Percentiles rank a stretch among this genome's conserved stretches.
Evolutionary conservation across 1,140 invertebrate species (phyloP).

Genomic region (Laodelphax striatellus): DNA sequence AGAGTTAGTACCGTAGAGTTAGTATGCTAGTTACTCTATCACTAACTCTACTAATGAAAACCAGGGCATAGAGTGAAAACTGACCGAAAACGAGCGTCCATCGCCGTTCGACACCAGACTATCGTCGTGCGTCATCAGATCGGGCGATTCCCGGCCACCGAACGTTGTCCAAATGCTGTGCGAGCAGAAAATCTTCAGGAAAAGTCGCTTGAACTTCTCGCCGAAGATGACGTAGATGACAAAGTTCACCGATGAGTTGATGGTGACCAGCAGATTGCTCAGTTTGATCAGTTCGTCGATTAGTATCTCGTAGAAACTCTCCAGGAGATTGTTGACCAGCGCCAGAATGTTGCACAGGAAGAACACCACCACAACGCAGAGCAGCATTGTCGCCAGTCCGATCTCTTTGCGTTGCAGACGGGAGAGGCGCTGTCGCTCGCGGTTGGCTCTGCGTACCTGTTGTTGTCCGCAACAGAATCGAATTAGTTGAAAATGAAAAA

Average conservation of each 20-base stretch:
- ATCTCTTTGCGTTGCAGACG: slow-evolving; percentile 75
- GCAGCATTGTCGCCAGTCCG: slow-evolving; percentile 82
- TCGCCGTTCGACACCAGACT: slow-evolving; percentile 59
- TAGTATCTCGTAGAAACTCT: slow-evolving; percentile 55
- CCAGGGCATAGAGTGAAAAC: too few relatives aligned
- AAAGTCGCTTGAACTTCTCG: slow-evolving; percentile 87
- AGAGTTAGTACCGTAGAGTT: too few relatives aligned
- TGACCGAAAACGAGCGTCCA: slow-evolving; percentile 34
- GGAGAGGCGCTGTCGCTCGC: slow-evolving; percentile 66
- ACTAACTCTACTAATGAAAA: too few relatives aligned
- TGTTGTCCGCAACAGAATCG: slow-evolving; percentile 25
- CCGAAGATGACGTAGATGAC: slow-evolving; percentile 95
- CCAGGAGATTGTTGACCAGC: slow-evolving; percentile 76
- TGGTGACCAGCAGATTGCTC: slow-evolving; percentile 86
- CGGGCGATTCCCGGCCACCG: slow-evolving; percentile 49
- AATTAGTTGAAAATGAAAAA: slow-evolving; percentile 6
- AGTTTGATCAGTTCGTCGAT: slow-evolving; percentile 68
- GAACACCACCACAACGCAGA: slow-evolving; percentile 89
- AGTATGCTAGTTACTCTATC: too few relatives aligned
- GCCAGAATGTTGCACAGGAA: slow-evolving; percentile 89
- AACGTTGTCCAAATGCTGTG: slow-evolving; percentile 35
- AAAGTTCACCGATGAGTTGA: slow-evolving; percentile 95
- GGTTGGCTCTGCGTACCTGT: slow-evolving; percentile 70
- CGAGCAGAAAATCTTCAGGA: slow-evolving; percentile 75
- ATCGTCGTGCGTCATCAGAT: slow-evolving; percentile 62